These are phyloP conservation scores for Danaus chrysippus DNA, from an alignment of 2,888 invertebrate species.

Conservation along the genomic window DNA sequence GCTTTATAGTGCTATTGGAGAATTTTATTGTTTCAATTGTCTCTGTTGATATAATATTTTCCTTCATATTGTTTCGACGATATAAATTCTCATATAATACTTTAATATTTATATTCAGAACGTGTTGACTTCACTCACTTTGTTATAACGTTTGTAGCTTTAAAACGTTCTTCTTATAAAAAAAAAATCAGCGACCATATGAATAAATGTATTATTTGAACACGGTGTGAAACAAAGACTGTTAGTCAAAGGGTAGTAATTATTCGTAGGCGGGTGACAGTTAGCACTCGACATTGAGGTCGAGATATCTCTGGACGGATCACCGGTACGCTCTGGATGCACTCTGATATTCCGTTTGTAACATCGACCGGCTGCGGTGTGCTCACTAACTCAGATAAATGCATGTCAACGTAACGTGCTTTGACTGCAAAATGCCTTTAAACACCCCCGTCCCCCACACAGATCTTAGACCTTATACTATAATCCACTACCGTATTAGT, in stretches of 20 bases:
- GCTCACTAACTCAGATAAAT: constrained; percentile 72
- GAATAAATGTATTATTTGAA: constrained; percentile 52
- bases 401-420: constrained; percentile 72
- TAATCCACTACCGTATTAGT: constrained; percentile 22
- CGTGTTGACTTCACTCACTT: not conserved
- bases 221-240: constrained; percentile 51
- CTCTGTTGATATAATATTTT: constrained; percentile 9
- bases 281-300: constrained; percentile 70
- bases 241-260: constrained; percentile 71
- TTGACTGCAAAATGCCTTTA: constrained; percentile 57
- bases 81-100: too few relatives aligned
- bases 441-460: constrained; percentile 47
- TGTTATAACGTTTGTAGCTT: not conserved
- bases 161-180: too few relatives aligned
- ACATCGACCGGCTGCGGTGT: constrained; percentile 65
- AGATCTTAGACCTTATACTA: constrained; percentile 40
- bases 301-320: constrained; percentile 75
- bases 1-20: constrained; percentile 1
- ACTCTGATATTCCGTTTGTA: constrained; percentile 78
- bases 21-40: constrained; percentile 8
- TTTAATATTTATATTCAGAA: too few relatives aligned
- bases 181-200: constrained; percentile 43
- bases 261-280: constrained; percentile 71
- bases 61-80: not conserved
- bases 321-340: constrained; percentile 74